Base-by-base conservation (phyloP, 2,113 vertebrate genomes). In the Rhineura floridana region DNA sequence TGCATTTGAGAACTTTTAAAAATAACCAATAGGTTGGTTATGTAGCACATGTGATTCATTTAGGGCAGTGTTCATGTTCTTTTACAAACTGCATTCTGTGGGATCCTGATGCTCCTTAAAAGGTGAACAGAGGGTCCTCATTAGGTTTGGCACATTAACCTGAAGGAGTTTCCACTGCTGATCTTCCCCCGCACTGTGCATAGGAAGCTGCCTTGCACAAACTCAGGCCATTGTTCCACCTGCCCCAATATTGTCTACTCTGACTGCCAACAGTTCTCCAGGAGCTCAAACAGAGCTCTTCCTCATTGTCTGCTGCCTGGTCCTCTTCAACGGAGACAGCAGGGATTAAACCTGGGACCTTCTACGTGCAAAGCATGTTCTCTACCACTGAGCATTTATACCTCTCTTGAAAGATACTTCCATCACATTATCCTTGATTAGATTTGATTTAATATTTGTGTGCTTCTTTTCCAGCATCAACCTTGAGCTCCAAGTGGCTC, bases 21-120 rank as follows among this genome's bases (percentile, higher is more conserved):
- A 36, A 39, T 55, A 90, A 76, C 0, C 65, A 87, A 0, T 93
- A 0, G 28, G 55, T 83, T 13, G 10, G 90, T 93, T 87, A 89
- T 69, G 79, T 70, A 90, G 7, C 78, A 90, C 67, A 30, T 39
- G 42, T 30, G 23, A 52, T 63, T 52, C 65, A 33, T 52, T 30
- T 52, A n/a, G 55, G 21, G 10, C 12, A 62, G 55, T 13, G 21
- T 73, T 73, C 36, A 1, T 73, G 72, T 13, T 30, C 28, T 5
- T 46, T 62, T n/a, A 30, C 42, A 21, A 44, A 11, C 1, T 2
- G 30, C 44, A 23, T 83, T 33, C 7, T 17, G 62, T 77, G 13
- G 25, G 9, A 77, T 28, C 44, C 30, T 1, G 46, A 77, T 25
- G 30, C 33, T 48, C 13, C 46, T 78, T 78, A 11, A 50, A 33